Evolutionary conservation across 2,888 invertebrate species (phyloP), one percentile per base, ranked within the genome.

Genomic region (Chalcosyrphus nemorum): DNA sequence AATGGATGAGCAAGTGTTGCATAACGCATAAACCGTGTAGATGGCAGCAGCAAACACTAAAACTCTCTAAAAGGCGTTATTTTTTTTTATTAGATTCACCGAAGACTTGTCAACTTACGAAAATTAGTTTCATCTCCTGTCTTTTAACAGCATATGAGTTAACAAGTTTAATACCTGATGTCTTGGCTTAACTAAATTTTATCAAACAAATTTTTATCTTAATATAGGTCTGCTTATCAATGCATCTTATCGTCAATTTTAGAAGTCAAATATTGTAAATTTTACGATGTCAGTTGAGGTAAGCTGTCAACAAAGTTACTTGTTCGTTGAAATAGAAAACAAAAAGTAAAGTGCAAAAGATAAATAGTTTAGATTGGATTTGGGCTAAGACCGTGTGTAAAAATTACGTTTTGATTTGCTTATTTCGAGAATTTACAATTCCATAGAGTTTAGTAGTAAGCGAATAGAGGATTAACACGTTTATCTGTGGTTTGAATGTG

Each of bases 1-100:
- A 2, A 35, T 27, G 1, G 24, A 29, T 5, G 80, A 68, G 17
- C 80, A 81, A 13, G 54, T 54, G 38, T 81, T 81, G 15, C 80
- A 81, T 7, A 68, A 47, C 6, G 47, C 24, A 21, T 63, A 17
- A 1, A 4, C 54, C 13, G 21, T 17, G 32, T 56, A 71, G 13
- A 71, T 19, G 7, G 17, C 15, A 21, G 45, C 21, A 15, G 17
- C 29, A 17, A 71, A 15, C 24, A 63, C 27, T 1, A 71, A 17
- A 21, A 71, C 0, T n/a, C 2, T 27, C 77, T 77, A n/a, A 13
- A 27, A 38, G 5, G n/a, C n/a, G n/a, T n/a, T n/a, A n/a, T n/a
- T n/a, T n/a, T n/a, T n/a, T n/a, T n/a, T n/a, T n/a, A n/a, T n/a
- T n/a, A n/a, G 2, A n/a, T 2, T n/a, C 3, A 38, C 1, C 0